Base-by-base conservation (phyloP, 2,888 invertebrate genomes). In the Syrista parreyssii region DNA sequence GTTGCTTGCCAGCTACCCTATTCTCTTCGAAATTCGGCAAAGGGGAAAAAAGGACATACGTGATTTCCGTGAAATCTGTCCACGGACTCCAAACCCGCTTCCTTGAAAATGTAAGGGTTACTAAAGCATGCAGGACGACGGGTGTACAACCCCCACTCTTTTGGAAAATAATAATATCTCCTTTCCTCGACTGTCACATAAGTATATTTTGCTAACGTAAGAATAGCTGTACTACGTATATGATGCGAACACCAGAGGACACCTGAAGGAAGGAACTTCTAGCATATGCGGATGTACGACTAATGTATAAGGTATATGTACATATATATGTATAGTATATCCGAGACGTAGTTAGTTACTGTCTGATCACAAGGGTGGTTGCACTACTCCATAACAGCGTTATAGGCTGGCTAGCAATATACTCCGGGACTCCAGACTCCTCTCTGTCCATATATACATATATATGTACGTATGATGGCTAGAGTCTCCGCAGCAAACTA, bases 331-430 rank as follows among this genome's bases (percentile, higher is more conserved):
- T 81, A 55, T 55, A 55, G 71, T 71, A 33, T 71, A 71, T 23
- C 79, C 82, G 81, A 82, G 85, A 84, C 83, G 85, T 83, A 85
- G 87, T 86, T 89, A 86, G 88, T 86, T 88, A 88, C 83, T 76
- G 84, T 84, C 85, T 86, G 88, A 90, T 90, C 87, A 87, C 84
- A 88, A 86, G 87, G 86, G 84, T 82, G 87, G 87, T 84, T 87
- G 82, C 85, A 79, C 80, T 86, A 86, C 86, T 88, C 82, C 80
- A 83, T 89, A 90, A 90, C 88, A 87, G 82, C 80, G 86, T 91
- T 90, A 90, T 78, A 76, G 81, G 72, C 73, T 76, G 74, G 75
- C 76, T 77, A 76, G 79, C 82, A 78, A 82, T 82, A 82, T 75
- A 79, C 75, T 76, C 68, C 74, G 71, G 71, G 32, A 33, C 77